Evolutionary conservation across 2,797 vertebrate genomes (phyloP), one percentile per base, ranked within the genome.

Genomic region (Alfaro cultratus): DNA sequence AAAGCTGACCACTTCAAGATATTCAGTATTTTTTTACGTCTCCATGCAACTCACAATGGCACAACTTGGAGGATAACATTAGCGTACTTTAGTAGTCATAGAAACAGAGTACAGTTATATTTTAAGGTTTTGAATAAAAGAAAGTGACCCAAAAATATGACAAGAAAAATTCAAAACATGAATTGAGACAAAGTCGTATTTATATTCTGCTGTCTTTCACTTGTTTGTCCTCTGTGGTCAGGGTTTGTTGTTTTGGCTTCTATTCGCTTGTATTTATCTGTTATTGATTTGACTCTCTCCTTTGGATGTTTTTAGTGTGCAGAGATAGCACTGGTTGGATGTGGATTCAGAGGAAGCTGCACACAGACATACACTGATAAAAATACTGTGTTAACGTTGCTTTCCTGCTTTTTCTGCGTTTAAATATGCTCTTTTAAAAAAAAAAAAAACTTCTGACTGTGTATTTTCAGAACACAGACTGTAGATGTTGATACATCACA

Each of bases 281-380:
- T 41, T 78, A 23, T 77, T 82, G 73, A 55, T 82, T 78, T 55
- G 73, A 78, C 75, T 87, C 71, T 75, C 34, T 80, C 74, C 55
- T 46, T 43, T 5, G 9, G 64, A 70, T 70, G 76, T 71, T 73
- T 78, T 67, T 55, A 74, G 29, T 18, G 60, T 11, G 62, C 79
- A 64, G 39, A 80, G 15, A 73, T 73, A 73, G 67, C 62, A 36
- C 2, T 74, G 43, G 49, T 47, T 60, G 36, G 75, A 73, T 23
- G 46, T 29, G 64, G 39, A 62, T 43, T 71, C 41, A 45, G 23
- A 26, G 41, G 41, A 73, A 55, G 47, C 78, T 57, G 75, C 80
- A 46, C 21, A 39, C 53, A 73, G 49, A 79, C 49, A 73, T 29
- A 7, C 29, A 34, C 75, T 41, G 18, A 45, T 45, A 76, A 72